These are phyloP conservation scores for Eumacrocentrus americanus DNA, from an alignment of 2,888 invertebrate species.

Conservation along the genomic window DNA sequence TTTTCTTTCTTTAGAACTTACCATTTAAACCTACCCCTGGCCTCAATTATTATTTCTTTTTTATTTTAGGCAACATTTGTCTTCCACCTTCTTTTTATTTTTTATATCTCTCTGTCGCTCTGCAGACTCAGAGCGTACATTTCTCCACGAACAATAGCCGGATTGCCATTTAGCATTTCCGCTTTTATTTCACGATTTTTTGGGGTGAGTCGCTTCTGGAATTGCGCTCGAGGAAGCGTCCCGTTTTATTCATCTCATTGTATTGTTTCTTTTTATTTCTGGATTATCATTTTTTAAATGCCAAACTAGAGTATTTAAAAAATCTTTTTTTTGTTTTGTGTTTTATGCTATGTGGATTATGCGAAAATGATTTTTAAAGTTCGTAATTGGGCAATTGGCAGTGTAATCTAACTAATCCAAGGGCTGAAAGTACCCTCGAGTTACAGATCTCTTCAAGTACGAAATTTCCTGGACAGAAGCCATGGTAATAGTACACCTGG, in stretches of 20 bases:
- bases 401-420: no score
- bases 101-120: neutral
- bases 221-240: neutral
- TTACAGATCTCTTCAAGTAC: neutral
- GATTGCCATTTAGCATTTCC: conserved; percentile 16
- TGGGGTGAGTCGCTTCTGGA: neutral
- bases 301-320: no score
- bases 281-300: no score
- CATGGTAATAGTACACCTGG: conserved; percentile 33
- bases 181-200: conserved; percentile 11
- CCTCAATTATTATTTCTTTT: conserved; percentile 17
- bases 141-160: conserved; percentile 5
- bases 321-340: no score
- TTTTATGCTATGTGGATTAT: no score
- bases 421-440: no score
- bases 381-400: no score
- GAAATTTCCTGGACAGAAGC: conserved; percentile 26
- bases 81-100: conserved; percentile 5
- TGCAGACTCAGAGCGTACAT: conserved; percentile 5
- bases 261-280: neutral
- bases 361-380: no score
- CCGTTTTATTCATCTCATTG: neutral
- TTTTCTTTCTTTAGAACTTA: neutral
- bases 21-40: conserved; percentile 1
- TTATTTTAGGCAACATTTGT: conserved; percentile 12